Conservation (phyloP, 2,888 invertebrate genomes). For the Dasypogon diadema region DNA sequence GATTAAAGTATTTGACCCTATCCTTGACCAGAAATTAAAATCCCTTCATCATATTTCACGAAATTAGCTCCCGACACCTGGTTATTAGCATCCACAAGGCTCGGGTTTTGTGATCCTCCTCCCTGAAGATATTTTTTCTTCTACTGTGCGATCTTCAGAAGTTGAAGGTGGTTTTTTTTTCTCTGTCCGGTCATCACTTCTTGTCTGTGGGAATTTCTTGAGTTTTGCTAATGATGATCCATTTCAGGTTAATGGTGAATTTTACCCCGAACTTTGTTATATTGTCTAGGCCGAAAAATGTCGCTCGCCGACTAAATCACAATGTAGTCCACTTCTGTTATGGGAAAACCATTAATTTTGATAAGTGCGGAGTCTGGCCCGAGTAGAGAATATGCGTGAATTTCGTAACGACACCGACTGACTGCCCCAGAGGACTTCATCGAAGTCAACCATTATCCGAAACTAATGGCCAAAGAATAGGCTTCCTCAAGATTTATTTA, state of each 20-base stretch:
- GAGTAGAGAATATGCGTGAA: conserved; percentile 16
- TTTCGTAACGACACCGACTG: background rate
- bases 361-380: conserved; percentile 20
- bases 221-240: conserved; percentile 35
- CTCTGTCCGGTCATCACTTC: conserved; percentile 10
- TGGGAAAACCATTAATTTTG: conserved; percentile 43
- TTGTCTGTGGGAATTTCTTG: conserved; percentile 45
- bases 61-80: conserved; percentile 58
- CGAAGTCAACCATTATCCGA: conserved; percentile 14
- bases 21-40: conserved; percentile 42
- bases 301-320: conserved; percentile 27
- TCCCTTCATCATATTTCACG: conserved; percentile 57
- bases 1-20: conserved; percentile 22
- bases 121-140: conserved; percentile 7
- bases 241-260: conserved; percentile 10
- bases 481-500: conserved; percentile 9
- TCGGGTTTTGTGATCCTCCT: conserved; percentile 52
- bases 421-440: conserved; percentile 12
- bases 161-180: conserved; percentile 36
- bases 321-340: conserved; percentile 13
- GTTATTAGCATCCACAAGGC: conserved; percentile 54
- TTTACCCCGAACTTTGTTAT: background rate
- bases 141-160: conserved; percentile 51
- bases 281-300: conserved; percentile 9
- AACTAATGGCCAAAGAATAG: conserved; percentile 41